Evolutionary conservation across 2,888 invertebrate genomes (phyloP), one percentile per base, ranked within the genome.

Genomic region (Ditylenchus weischeri): DNA sequence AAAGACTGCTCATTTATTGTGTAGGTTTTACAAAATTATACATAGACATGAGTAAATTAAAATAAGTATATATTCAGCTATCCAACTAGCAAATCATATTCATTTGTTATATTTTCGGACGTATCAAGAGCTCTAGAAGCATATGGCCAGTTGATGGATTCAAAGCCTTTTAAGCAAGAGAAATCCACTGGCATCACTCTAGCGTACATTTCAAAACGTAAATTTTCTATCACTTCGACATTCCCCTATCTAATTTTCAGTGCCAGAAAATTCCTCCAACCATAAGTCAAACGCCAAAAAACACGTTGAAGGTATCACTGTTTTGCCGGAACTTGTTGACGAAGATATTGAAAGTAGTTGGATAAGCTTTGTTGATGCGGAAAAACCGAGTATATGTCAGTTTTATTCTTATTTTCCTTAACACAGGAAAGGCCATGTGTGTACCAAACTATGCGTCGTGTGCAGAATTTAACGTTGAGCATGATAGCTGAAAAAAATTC

Each of bases 241-340:
- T 19, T 11, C n/a, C 18, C n/a, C 13, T 10, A 18, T 63, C 13
- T 63, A 54, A 23, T 54, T 54, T 48, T 10, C 50, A 29, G 29
- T 49, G 49, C 63, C 35, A 6, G 49, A 63, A 35, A 18, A 11
- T 15, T 29, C 15, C 13, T 36, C 1, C 50, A 10, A 13, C 21
- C 35, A 48, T 18, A 0, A 18, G 10, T 15, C 50, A 21, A 35
- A 57, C 0, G 7, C 15, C n/a, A 68, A 70, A 18, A 78, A 78
- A 18, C 78, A 78, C 15, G 13, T 54, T 13, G 66, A 70, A 15
- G 76, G 78, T 23, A 60, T 79, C 62, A 64, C 63, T 57, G 62
- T 79, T 1, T n/a, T 72, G 8, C 72, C 75, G 23, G 73, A 79
- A 5, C 79, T 76, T 59, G 63, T 79, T 8, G 59, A 65, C 43